A percentile compares a stretch with the other conserved stretches of the same genome.
phyloP scores from a whole-genome alignment of 2,113 vertebrate genomes.

The Plestiodon gilberti region DNA sequence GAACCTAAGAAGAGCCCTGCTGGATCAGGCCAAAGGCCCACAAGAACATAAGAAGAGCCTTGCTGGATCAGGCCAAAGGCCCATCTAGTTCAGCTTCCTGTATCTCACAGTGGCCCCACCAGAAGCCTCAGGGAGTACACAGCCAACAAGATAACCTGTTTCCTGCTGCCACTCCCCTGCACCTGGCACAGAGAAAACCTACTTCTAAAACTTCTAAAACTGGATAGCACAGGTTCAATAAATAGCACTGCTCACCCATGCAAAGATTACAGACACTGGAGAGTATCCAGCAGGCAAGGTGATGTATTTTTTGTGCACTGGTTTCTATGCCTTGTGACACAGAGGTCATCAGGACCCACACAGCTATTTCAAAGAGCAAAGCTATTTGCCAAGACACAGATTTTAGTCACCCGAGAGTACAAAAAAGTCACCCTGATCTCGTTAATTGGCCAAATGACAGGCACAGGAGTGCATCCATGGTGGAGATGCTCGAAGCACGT shows the following conservation, averaged over 20 bases:
- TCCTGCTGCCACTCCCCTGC: no score
- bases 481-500: not conserved
- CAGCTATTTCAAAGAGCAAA: not conserved
- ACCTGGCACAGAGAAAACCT: no score
- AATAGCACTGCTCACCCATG: not conserved
- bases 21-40: no score
- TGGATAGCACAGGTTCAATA: no score
- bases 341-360: not conserved
- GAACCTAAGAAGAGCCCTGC: no score
- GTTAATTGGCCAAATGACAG: not conserved
- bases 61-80: no score
- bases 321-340: not conserved
- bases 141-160: no score
- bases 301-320: not conserved
- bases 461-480: not conserved
- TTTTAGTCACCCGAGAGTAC: not conserved
- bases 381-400: not conserved
- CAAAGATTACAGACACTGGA: not conserved
- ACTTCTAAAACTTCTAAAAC: no score
- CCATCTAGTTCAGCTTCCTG: no score
- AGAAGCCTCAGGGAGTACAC: no score
- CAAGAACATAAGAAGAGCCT: no score
- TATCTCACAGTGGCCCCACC: no score
- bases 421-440: not conserved
- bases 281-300: not conserved